Evolutionary conservation across 2,797 vertebrate genomes (phyloP).

Genomic region (Rhabdophis nuchalis): DNA sequence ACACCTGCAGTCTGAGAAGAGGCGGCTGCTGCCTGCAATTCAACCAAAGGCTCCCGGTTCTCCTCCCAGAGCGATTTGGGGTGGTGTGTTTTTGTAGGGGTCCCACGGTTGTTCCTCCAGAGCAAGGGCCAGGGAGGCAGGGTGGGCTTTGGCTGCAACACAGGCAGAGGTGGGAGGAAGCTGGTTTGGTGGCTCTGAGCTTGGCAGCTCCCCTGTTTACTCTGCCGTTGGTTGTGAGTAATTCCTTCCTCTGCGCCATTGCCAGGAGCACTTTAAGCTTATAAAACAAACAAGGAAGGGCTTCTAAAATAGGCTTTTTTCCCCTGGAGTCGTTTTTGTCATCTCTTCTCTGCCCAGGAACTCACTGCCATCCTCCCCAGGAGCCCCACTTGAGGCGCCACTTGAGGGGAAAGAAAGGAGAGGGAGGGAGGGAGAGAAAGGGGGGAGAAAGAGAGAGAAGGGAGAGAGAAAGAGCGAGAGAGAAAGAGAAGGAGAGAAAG

Average conservation of each 20-base stretch:
- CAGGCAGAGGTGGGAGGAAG: not conserved
- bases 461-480: too few species aligned
- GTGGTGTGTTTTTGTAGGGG: not conserved
- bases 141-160: not conserved
- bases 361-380: not conserved
- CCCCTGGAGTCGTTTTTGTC: not conserved
- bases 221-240: not conserved
- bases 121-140: not conserved
- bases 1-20: not conserved
- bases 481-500: fast-evolving
- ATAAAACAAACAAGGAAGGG: not conserved
- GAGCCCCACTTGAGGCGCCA: not conserved
- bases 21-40: not conserved
- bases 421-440: too few species aligned
- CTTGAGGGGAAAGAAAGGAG: not conserved
- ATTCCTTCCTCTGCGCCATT: not conserved
- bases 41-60: not conserved
- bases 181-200: not conserved
- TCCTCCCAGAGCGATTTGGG: not conserved
- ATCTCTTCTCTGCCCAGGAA: not conserved
- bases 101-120: not conserved
- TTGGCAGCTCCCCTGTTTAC: not conserved
- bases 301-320: not conserved
- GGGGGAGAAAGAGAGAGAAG: fast-evolving
- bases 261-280: not conserved